Evolutionary conservation across 2,113 vertebrate genomes (phyloP).

Genomic region (Octodon degus): DNA sequence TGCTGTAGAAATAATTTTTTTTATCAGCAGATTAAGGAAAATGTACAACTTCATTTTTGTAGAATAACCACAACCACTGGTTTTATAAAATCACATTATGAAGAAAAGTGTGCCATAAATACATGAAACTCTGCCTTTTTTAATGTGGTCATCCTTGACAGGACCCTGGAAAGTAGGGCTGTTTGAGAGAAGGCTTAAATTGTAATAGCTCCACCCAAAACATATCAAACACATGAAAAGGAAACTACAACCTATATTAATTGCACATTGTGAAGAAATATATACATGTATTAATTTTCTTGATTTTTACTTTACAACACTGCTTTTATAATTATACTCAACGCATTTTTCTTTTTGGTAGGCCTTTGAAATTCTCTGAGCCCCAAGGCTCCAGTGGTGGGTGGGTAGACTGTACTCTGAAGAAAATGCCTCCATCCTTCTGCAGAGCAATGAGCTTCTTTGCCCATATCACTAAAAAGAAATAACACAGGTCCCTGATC

Average conservation of each 20-base stretch:
- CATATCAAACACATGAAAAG: background rate
- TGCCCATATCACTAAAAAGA: background rate
- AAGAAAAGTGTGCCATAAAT: background rate
- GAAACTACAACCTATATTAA: background rate
- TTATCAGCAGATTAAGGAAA: background rate
- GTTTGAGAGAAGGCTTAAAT: background rate
- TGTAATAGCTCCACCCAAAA: background rate
- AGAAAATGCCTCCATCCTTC: constrained; percentile 30
- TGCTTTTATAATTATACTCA: background rate
- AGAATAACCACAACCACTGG: background rate
- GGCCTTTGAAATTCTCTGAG: constrained; percentile 48
- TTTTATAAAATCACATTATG: background rate
- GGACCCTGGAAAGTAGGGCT: background rate
- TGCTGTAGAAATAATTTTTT: constrained; percentile 3
- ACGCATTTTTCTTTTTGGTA: background rate
- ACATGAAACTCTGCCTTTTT: background rate
- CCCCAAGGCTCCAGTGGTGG: background rate
- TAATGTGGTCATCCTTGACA: background rate
- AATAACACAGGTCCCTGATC: background rate
- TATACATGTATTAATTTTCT: background rate
- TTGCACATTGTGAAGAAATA: background rate
- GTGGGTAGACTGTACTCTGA: background rate
- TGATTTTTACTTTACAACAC: constrained; percentile 35
- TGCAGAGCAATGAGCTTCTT: background rate
- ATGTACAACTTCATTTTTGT: background rate